These are phyloP conservation scores for Malurus alboscapulatus DNA, from an alignment of 2,113 vertebrate genomes.

Conservation along the genomic window DNA sequence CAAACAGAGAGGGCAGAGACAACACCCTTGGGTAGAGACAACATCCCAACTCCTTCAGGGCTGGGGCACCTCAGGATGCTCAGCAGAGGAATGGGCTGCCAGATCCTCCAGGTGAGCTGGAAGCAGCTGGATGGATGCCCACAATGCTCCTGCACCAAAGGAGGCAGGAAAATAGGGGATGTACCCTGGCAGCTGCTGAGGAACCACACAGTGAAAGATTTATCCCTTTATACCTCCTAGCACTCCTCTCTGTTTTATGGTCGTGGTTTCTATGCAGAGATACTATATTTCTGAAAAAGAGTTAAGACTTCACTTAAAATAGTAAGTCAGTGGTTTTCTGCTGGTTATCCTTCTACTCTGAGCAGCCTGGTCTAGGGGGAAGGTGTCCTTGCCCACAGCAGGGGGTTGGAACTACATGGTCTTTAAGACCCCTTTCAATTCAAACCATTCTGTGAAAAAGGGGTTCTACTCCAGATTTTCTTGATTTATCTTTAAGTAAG, in stretches of 20 bases:
- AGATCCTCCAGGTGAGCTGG: not conserved
- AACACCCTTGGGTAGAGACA: rapidly evolving
- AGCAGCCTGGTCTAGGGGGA: not conserved
- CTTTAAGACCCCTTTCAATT: not conserved
- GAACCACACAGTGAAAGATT: not conserved
- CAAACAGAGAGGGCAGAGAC: not conserved
- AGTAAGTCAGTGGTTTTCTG: not conserved
- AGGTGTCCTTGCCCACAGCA: not conserved
- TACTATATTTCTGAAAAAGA: not conserved
- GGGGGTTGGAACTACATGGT: not conserved
- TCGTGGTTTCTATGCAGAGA: not conserved
- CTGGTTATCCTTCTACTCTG: not conserved
- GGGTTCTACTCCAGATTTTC: not conserved
- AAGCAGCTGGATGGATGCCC: not conserved
- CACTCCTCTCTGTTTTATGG: not conserved
- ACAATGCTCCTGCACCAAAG: not conserved
- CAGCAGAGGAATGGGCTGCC: not conserved
- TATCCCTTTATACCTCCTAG: rapidly evolving
- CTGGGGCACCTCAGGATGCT: not conserved
- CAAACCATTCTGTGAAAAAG: not conserved
- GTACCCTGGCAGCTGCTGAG: rapidly evolving
- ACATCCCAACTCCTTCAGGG: not conserved
- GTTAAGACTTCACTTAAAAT: not conserved
- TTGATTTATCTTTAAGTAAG: not conserved
- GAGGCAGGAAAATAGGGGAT: not conserved